Evolutionary conservation across 2,797 vertebrate species (phyloP), one percentile per base, ranked within the genome.

Genomic region (Trichosurus vulpecula): DNA sequence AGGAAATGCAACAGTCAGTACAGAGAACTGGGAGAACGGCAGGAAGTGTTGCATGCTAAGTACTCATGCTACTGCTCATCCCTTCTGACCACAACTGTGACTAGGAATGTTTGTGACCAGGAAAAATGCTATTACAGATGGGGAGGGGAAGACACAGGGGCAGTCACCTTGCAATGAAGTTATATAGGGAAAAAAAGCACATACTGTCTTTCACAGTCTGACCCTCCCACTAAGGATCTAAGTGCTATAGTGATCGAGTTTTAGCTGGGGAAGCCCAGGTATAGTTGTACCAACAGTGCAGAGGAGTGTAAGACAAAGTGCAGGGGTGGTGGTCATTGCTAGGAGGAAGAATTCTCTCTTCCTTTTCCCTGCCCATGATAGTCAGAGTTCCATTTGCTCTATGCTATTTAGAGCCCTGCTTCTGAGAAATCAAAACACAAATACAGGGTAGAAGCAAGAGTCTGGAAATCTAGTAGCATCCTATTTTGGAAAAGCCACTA

Each of bases 1-100:
- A 97, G 52, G 66, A 96, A 95, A 93, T 10, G 94, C 41, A 51
- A 27, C 9, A 47, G 41, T 87, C 22, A 87, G 74, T 51, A 87
- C 41, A 51, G 41, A 87, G 41, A 87, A 87, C 22, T 11, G 47
- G 25, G 41, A 10, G n/a, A 25, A 22, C 0, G 9, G 13, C 41
- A 51, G 41, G 41, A 87, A 47, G 22, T 51, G 87, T 41, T 41
- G n/a, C 19, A 81, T 81, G n/a, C 8, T 41, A 25, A 30, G 66
- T 81, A 10, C 9, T 81, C 19, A 41, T 74, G 19, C 16, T 25
- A 81, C 22, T 5, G 5, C 6, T 81, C 19, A 47, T 19, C 19
- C 47, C 8, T 47, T 81, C n/a, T 25, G n/a, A 81, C 66, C 66
- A 81, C n/a, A 41, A 81, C n/a, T 25, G 16, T 74, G n/a, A 81